Evolutionary conservation across 2,888 invertebrate genomes (phyloP), one percentile per base, ranked within the genome.

Genomic region (Sarcophaga variegata): DNA sequence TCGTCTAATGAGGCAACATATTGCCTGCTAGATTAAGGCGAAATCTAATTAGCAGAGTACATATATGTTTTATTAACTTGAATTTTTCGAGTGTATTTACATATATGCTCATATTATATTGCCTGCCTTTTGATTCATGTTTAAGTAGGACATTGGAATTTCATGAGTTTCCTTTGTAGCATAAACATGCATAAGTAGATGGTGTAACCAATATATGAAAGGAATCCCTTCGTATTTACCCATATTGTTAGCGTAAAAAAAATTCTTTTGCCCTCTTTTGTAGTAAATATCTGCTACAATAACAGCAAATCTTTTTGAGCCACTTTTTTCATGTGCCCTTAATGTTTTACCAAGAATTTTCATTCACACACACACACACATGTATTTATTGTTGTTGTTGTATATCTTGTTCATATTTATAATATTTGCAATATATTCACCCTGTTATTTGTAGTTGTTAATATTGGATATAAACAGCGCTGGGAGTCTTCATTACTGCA

Each of bases 351-450:
- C 37, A n/a, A 4, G 25, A 63, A 22, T 59, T 54, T 60, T 22
- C 69, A 70, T 75, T 81, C 59, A 59, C 25, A 10, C 70, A 76
- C 63, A 70, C 45, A 20, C 71, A 37, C 66, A 54, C 75, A 6
- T 22, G 22, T 20, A 17, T 20, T 60, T 12, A 72, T 60, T 49
- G 60, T 47, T 45, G 47, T 72, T 60, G 54, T 69, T 63, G 54
- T 59, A 59, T 77, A 64, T 71, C 70, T 27, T 20, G 54, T 45
- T 70, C 63, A 64, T 70, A 45, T 77, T 47, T 64, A 71, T 76
- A 54, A 75, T 8, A 64, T 71, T 71, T 71, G n/a, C 25, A 71
- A 70, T 49, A 63, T 49, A 22, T 62, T 25, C 11, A 4, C 12
- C 54, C 8, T 60, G 69, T 45, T 45, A n/a, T 63, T 70, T 54